A percentile compares a stretch with the other conserved stretches of the same genome.
Conservation (phyloP, 2,113 vertebrate genomes). For the Microtus pennsylvanicus region DNA sequence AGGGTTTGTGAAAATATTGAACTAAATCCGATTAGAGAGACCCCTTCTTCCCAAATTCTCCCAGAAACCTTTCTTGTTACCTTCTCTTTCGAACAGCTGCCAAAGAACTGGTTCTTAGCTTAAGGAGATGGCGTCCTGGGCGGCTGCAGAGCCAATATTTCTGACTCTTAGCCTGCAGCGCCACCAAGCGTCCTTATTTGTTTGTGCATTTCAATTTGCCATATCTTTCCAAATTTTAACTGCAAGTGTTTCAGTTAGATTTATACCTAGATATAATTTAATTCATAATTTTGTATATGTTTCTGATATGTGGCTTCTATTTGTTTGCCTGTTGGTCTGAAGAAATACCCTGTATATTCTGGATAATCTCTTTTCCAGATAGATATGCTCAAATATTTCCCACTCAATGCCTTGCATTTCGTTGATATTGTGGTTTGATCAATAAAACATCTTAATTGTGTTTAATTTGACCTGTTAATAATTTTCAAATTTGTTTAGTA, state of each 20-base stretch:
- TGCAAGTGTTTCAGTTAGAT: not conserved
- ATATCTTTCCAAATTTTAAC: not conserved
- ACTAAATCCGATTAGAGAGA: not conserved
- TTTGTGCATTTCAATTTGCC: slow-evolving; percentile 23
- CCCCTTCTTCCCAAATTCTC: not conserved
- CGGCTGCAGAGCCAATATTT: not conserved
- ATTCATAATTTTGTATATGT: not conserved
- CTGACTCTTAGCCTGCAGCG: slow-evolving; percentile 69
- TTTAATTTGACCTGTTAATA: not conserved
- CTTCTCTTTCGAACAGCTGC: slow-evolving; percentile 6
- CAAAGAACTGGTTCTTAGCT: not conserved
- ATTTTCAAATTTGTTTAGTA: not conserved
- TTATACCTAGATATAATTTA: too few relatives aligned
- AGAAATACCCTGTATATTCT: not conserved
- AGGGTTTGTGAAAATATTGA: not conserved
- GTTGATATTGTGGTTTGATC: not conserved
- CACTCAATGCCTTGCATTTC: not conserved
- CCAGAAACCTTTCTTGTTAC: not conserved
- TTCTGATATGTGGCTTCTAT: not conserved
- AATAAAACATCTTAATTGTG: not conserved
- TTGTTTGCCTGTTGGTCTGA: not conserved
- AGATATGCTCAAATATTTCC: not conserved
- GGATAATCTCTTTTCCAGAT: not conserved
- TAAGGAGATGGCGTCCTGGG: not conserved
- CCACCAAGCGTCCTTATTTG: slow-evolving; percentile 73